Percentiles rank a stretch among this genome's conserved stretches.
These are phyloP conservation scores for Argyresthia albistria DNA, from an alignment of 2,888 invertebrate species.

Conservation along the genomic window DNA sequence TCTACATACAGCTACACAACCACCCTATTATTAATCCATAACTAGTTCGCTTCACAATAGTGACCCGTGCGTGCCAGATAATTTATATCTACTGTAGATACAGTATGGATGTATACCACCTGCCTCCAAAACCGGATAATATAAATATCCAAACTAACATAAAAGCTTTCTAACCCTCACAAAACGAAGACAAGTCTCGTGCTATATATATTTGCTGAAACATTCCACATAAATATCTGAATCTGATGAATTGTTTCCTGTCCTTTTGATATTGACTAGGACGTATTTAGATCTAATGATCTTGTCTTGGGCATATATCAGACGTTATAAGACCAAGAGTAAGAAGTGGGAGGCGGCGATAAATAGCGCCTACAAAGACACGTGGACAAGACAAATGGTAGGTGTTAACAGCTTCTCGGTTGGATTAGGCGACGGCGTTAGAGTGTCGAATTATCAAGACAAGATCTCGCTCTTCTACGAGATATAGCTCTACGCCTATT, in stretches of 20 bases:
- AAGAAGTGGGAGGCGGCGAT: constrained; percentile 2
- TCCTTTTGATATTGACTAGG: constrained; percentile 27
- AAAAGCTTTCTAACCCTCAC: constrained; percentile 43
- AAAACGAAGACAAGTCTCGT: not conserved
- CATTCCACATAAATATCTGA: not conserved
- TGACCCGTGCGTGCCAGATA: constrained; percentile 8
- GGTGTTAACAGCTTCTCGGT: constrained; percentile 27
- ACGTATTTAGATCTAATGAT: constrained; percentile 41
- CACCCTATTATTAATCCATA: too few species aligned
- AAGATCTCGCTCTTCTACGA: constrained; percentile 1
- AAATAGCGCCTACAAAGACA: constrained; percentile 28
- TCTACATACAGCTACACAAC: too few species aligned
- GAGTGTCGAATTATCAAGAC: constrained; percentile 9
- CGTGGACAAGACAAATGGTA: constrained; percentile 45
- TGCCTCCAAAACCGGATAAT: constrained; percentile 57
- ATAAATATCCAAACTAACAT: constrained; percentile 53
- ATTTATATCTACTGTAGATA: constrained; percentile 23
- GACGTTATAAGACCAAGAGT: not conserved
- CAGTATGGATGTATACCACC: constrained; percentile 37
- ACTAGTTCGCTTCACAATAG: too few species aligned
- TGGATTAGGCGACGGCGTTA: constrained; percentile 10
- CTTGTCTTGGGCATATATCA: constrained; percentile 27
- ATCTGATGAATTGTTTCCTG: constrained; percentile 35
- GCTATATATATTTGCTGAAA: not conserved
- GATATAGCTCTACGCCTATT: constrained; percentile 1